Evolutionary conservation across 2,888 invertebrate species (phyloP).

Genomic region (Macrophya annulata): DNA sequence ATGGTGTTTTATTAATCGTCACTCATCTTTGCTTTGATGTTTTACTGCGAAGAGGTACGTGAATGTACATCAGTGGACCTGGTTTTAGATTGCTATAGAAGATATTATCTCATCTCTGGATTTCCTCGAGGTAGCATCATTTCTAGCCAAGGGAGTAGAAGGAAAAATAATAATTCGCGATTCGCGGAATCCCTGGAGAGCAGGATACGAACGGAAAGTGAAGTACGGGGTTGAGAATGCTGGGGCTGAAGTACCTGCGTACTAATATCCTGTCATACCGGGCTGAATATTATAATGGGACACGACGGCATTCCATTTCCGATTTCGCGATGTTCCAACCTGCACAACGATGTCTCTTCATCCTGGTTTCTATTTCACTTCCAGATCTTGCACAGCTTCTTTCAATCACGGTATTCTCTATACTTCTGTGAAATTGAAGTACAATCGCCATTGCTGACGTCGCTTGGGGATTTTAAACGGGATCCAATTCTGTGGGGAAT

Average conservation of each 20-base stretch:
- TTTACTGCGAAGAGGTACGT: not conserved
- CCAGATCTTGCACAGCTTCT: conserved; percentile 15
- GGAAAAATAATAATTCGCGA: conserved; percentile 58
- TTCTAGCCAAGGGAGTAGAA: conserved; percentile 47
- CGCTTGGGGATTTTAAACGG: conserved; percentile 12
- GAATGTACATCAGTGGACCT: conserved; percentile 7
- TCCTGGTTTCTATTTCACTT: conserved; percentile 41
- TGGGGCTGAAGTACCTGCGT: conserved; percentile 49
- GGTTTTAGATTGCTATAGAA: not conserved
- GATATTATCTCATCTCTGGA: not conserved
- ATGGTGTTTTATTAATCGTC: not conserved
- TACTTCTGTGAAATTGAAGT: not conserved
- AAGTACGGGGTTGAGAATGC: conserved; percentile 57
- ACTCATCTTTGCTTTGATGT: not conserved
- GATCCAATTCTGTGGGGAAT: too few relatives aligned
- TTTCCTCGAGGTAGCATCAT: conserved; percentile 54
- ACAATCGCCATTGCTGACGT: conserved; percentile 14
- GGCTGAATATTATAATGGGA: conserved; percentile 59
- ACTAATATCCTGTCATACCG: conserved; percentile 59
- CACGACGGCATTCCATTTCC: conserved; percentile 57
- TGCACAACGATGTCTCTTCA: conserved; percentile 28
- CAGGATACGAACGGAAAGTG: conserved; percentile 42
- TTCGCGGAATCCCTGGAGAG: conserved; percentile 19
- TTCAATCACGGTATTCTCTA: conserved; percentile 1
- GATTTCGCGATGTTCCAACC: conserved; percentile 34